Evolutionary conservation across 2,797 vertebrate species (phyloP).

Genomic region (Sebastes ruberrimus): DNA sequence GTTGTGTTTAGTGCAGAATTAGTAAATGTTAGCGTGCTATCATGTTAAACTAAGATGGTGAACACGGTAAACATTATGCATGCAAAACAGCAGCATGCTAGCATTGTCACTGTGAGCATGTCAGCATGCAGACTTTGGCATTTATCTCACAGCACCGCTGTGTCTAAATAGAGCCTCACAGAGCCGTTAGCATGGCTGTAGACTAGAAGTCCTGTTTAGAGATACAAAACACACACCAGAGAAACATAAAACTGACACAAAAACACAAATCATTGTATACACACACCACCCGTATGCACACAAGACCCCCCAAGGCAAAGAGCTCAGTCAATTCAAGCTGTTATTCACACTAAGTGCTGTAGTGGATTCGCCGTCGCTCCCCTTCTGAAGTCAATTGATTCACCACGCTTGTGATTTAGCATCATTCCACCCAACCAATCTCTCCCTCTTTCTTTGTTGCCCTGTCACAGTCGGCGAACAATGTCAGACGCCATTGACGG

Average conservation of each 20-base stretch:
- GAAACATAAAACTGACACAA: slow-evolving; percentile 5
- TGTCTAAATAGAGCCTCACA: background rate
- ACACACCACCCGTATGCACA: background rate
- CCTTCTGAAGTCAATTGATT: slow-evolving; percentile 53
- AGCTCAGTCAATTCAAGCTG: slow-evolving; percentile 57
- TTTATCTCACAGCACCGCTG: background rate
- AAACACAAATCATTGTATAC: slow-evolving; percentile 1
- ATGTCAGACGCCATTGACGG: slow-evolving; percentile 17
- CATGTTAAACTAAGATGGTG: background rate
- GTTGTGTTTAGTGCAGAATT: background rate
- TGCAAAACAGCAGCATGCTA: background rate
- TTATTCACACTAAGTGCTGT: slow-evolving; percentile 56
- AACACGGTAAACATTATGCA: background rate
- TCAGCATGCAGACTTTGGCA: background rate
- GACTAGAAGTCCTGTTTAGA: background rate
- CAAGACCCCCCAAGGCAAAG: slow-evolving; percentile 21
- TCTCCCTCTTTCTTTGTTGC: slow-evolving; percentile 19
- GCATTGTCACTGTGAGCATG: background rate
- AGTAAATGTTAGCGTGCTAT: background rate
- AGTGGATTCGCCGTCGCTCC: slow-evolving; percentile 22
- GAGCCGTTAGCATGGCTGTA: background rate
- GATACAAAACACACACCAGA: background rate
- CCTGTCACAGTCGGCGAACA: slow-evolving; percentile 34
- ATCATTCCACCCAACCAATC: slow-evolving; percentile 11
- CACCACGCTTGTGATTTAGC: slow-evolving; percentile 34